Base-by-base conservation (phyloP, 2,113 vertebrate genomes). In the Glareola pratincola region DNA sequence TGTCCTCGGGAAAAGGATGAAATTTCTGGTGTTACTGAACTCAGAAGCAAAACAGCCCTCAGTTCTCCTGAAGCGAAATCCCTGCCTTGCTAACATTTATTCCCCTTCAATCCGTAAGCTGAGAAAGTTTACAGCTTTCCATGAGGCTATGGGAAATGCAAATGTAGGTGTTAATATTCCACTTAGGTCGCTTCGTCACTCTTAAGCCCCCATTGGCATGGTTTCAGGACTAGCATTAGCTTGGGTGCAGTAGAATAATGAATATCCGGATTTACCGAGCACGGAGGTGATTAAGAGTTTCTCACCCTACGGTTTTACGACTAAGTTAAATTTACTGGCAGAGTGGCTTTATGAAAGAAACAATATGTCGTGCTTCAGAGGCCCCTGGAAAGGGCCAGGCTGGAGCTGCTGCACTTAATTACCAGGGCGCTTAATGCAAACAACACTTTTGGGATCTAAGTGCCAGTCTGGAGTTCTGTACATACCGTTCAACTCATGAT, bases 351-450 rank as follows among this genome's bases (percentile, higher is more conserved):
- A 43, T 9, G 30, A 50, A 88, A 66, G 41, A 62, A 21, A 53
- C 4, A 54, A 4, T 9, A 48, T 7, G 7, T 32, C 2, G 0
- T 37, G 19, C n/a, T 94, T 64, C 51, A 84, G 85, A 92, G 64
- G 66, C 36, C 34, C 14, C 43, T 67, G 56, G 23, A 54, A 72
- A 69, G 66, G 78, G 23, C 43, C 29, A 43, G 26, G 20, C 62
- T 94, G 75, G n/a, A 81, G 39, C 34, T 81, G 68, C 91, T 95
- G 85, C 51, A 62, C 16, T 72, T 72, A 84, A 69, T 94, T 94
- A 92, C 30, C 39, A 84, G 76, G 20, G 51, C 2, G 1, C 37
- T 91, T 92, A 66, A 95, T 67, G 60, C 48, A 59, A 86, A 84
- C 73, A 83, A 30, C 13, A 19, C 81, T 92, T 95, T 16, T 56